phyloP scores from a whole-genome alignment of 1,140 invertebrate species.

The Manduca sexta region DNA sequence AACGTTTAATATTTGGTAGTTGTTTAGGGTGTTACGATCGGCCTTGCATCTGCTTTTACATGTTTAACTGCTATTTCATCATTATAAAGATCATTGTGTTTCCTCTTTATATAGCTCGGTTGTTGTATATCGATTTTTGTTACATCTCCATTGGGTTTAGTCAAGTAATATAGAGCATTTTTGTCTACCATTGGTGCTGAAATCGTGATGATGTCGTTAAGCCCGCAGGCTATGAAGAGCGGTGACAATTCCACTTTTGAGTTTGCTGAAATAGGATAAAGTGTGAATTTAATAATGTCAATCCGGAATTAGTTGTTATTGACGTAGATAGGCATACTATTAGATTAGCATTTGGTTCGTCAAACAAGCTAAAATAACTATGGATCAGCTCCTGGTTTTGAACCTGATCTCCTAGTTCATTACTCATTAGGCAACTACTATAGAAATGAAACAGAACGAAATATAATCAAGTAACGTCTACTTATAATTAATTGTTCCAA shows the following conservation, averaged over 20 bases:
- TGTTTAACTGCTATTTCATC: slow-evolving; percentile 16
- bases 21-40: slow-evolving; percentile 2
- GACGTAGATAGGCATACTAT: too few species aligned
- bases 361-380: too few species aligned
- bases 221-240: slow-evolving; percentile 20
- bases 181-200: slow-evolving; percentile 30
- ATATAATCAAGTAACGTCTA: too few species aligned
- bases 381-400: too few species aligned
- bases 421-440: too few species aligned
- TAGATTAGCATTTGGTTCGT: too few species aligned
- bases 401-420: too few species aligned
- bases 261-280: slow-evolving; percentile 42
- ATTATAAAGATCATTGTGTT: slow-evolving; percentile 6
- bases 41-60: slow-evolving; percentile 10
- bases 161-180: slow-evolving; percentile 31
- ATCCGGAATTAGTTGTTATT: too few species aligned
- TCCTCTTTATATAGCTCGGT: slow-evolving; percentile 13
- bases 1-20: not conserved
- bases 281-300: too few species aligned
- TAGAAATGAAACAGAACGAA: too few species aligned
- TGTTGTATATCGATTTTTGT: slow-evolving; percentile 26
- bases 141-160: slow-evolving; percentile 35
- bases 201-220: slow-evolving; percentile 39
- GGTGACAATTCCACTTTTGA: slow-evolving; percentile 33
- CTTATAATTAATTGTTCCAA: too few species aligned